These are phyloP conservation scores for Pantherophis alleghaniensis DNA, from an alignment of 2,797 vertebrate genomes.

Conservation along the genomic window DNA sequence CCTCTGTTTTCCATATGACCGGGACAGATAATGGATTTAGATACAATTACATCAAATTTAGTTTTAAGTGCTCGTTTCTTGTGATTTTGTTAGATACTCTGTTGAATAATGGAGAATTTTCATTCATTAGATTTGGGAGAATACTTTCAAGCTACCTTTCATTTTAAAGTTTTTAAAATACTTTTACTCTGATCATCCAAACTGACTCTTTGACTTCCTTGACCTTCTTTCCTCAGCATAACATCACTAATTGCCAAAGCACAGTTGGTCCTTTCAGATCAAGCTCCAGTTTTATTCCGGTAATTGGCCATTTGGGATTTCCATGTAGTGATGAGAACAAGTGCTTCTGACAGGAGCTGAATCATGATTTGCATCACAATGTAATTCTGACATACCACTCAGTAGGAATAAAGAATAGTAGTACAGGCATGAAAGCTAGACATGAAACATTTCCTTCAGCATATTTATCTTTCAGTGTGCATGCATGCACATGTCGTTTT, in stretches of 20 bases:
- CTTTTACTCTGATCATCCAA: conserved; percentile 28
- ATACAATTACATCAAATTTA: neutral
- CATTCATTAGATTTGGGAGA: neutral
- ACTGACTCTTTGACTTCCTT: conserved; percentile 9
- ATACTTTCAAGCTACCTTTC: conserved; percentile 24
- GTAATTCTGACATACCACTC: conserved; percentile 4
- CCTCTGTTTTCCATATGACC: neutral
- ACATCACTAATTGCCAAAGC: conserved; percentile 30
- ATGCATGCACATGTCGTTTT: neutral
- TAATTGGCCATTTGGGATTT: conserved; percentile 47
- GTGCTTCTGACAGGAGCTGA: conserved; percentile 17
- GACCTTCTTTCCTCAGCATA: neutral
- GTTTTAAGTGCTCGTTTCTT: neutral
- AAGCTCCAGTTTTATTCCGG: conserved; percentile 2
- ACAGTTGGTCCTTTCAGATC: conserved; percentile 33
- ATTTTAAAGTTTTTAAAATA: conserved; percentile 16
- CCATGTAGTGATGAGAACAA: conserved; percentile 28
- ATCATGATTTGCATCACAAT: conserved; percentile 37
- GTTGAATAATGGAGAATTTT: neutral
- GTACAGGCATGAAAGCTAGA: neutral
- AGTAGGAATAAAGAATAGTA: conserved; percentile 1
- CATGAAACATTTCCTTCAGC: conserved; percentile 12
- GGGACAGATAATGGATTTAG: neutral
- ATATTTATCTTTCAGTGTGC: conserved; percentile 6
- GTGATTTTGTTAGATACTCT: neutral